Evolutionary conservation across 35 echinoderm and acorn worm genomes (phyloP).

Genomic region (Lytechinus variegatus): DNA sequence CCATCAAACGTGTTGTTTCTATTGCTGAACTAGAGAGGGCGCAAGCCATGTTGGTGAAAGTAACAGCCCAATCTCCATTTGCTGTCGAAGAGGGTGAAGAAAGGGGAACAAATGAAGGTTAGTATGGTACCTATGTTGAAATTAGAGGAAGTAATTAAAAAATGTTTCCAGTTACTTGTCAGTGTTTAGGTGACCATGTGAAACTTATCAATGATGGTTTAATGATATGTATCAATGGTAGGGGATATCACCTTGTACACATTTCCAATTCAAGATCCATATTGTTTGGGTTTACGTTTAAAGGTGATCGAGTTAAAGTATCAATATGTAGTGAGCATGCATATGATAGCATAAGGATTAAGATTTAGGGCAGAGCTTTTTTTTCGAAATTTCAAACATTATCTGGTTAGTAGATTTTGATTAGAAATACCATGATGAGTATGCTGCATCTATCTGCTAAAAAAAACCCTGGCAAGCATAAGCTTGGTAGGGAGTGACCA

Average conservation of each 20-base stretch:
- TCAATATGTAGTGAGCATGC: neutral
- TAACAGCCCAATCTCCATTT: constrained; percentile 78
- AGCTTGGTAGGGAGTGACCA: no score
- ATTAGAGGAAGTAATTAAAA: neutral
- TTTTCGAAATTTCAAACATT: no score
- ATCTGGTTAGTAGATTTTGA: no score
- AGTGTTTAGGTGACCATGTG: neutral
- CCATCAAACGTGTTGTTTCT: constrained; percentile 88
- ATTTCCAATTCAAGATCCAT: neutral
- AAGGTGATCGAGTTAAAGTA: neutral
- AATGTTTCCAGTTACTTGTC: neutral
- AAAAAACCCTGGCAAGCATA: no score
- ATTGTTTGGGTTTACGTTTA: neutral
- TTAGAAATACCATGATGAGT: no score
- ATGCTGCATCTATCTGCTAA: no score
- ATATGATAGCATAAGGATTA: neutral
- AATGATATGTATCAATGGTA: neutral
- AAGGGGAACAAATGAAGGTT: constrained; percentile 53
- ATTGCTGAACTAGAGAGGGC: constrained; percentile 90
- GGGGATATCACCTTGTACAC: neutral
- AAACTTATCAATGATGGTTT: neutral
- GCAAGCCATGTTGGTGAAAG: constrained; percentile 87
- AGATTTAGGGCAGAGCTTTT: no score
- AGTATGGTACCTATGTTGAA: neutral
- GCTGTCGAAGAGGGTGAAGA: constrained; percentile 39